Evolutionary conservation across 2,797 vertebrate species (phyloP), one percentile per base, ranked within the genome.

Genomic region (Mus caroli): DNA sequence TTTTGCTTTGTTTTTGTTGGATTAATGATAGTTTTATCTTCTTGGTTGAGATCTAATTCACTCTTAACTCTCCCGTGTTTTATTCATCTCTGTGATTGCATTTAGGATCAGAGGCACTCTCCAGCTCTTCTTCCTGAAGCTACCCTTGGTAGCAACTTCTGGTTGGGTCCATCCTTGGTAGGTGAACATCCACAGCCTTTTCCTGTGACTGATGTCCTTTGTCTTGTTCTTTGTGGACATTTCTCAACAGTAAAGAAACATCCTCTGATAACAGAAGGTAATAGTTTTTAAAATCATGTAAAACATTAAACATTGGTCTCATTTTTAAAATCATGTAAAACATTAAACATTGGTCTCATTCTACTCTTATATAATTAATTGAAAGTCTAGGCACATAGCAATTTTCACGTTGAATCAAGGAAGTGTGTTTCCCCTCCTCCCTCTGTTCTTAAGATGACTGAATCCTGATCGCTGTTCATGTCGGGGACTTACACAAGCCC

Each of bases 1-100:
- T 26, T 92, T 76, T 71, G 40, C 11, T 91, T 50, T 71, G 54
- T 50, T 52, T 50, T 17, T 9, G 4, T 46, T 56, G 54, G 78
- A 78, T 87, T 88, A 40, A 46, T 67, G 82, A n/a, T 71, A 62
- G 17, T 71, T 97, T 88, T 56, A 7, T 56, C 92, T 94, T 67
- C 8, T 79, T 96, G 84, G 20, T 52, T 69, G 12, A 77, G 11
- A 64, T 76, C 84, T 69, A 60, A 71, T 94, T 7, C 22, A 62
- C n/a, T 34, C 6, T 52, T 2, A 40, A 67, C 3, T 64, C 34
- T 73, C 12, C 5, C 52, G 19, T 2, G 13, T 88, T 88, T 71
- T 52, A 19, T 79, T 54, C 58, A 71, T 69, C 12, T 60, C 64
- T 90, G 17, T 89, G 0, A 1, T 11, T 88, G 37, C 13, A 69